These are phyloP conservation scores for Drosophila rubida DNA, from an alignment of 2,888 invertebrate species.

Conservation along the genomic window DNA sequence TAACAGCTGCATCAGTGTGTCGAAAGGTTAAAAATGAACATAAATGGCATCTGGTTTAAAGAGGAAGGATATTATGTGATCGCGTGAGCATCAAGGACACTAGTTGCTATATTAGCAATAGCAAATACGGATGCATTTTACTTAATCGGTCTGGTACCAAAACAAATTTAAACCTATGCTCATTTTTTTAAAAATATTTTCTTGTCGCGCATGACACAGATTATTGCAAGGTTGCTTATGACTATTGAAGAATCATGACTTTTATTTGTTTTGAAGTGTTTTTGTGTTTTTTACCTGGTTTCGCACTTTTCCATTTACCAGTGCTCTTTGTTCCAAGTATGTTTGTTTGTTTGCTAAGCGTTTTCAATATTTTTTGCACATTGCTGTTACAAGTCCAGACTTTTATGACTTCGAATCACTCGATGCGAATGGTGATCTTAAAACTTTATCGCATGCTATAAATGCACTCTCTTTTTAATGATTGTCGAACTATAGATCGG, in stretches of 20 bases:
- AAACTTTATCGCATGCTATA: constrained; percentile 63
- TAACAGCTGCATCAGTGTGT: constrained; percentile 58
- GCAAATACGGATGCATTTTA: not conserved
- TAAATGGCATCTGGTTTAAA: not conserved
- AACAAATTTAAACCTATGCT: too few relatives aligned
- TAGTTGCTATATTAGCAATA: not conserved
- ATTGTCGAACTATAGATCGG: not conserved
- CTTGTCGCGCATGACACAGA: constrained; percentile 34
- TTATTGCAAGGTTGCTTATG: constrained; percentile 56
- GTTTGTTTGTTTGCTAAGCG: constrained; percentile 42
- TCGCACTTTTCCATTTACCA: constrained; percentile 53
- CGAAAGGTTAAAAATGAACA: constrained; percentile 41
- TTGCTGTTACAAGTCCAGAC: not conserved
- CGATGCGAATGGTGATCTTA: not conserved
- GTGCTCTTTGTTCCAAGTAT: constrained; percentile 82
- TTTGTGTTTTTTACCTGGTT: constrained; percentile 36
- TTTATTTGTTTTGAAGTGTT: constrained; percentile 20
- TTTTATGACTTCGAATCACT: not conserved
- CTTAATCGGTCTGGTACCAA: not conserved
- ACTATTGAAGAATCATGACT: constrained; percentile 25
- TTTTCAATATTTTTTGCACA: constrained; percentile 26
- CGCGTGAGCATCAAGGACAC: not conserved
- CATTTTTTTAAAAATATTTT: constrained; percentile 63
- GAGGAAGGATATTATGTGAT: constrained; percentile 23
- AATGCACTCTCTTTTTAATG: not conserved